A percentile compares a stretch with the other conserved stretches of the same genome.
Conservation (phyloP, 1,140 invertebrate species). For the Pseudomyrmex cubaensis region DNA sequence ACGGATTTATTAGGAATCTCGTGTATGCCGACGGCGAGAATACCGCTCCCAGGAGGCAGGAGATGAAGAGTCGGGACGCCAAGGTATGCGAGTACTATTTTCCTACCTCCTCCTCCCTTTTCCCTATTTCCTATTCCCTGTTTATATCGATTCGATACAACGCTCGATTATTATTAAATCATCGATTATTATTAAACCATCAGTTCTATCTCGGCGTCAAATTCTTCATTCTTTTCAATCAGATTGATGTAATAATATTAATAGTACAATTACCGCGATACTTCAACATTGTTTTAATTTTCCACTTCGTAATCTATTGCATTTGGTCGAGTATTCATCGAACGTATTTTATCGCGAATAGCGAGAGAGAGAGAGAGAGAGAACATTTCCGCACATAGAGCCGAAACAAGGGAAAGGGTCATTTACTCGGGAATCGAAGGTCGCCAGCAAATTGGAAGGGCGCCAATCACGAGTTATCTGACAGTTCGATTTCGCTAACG, state of each 20-base stretch:
- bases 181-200: too few relatives aligned
- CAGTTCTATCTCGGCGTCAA: too few relatives aligned
- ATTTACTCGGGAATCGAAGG: not conserved
- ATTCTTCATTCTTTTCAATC: not conserved
- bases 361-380: too few relatives aligned
- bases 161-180: not conserved
- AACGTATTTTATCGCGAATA: not conserved
- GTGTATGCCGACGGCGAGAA: slow-evolving; percentile 93
- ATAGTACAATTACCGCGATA: not conserved
- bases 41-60: slow-evolving; percentile 89
- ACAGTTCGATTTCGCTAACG: slow-evolving; percentile 35
- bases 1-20: slow-evolving; percentile 93
- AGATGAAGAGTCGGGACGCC: slow-evolving; percentile 91
- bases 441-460: slow-evolving; percentile 31
- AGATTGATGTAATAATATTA: not conserved
- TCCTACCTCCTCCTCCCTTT: not conserved
- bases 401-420: not conserved
- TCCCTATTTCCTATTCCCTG: not conserved
- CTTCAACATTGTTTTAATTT: not conserved
- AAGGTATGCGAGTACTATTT: slow-evolving; percentile 86
- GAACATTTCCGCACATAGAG: not conserved
- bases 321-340: not conserved
- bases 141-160: not conserved
- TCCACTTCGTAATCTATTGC: slow-evolving; percentile 3
- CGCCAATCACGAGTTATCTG: slow-evolving; percentile 25